Evolutionary conservation across 2,113 vertebrate species (phyloP).

Genomic region (Hylia prasina): DNA sequence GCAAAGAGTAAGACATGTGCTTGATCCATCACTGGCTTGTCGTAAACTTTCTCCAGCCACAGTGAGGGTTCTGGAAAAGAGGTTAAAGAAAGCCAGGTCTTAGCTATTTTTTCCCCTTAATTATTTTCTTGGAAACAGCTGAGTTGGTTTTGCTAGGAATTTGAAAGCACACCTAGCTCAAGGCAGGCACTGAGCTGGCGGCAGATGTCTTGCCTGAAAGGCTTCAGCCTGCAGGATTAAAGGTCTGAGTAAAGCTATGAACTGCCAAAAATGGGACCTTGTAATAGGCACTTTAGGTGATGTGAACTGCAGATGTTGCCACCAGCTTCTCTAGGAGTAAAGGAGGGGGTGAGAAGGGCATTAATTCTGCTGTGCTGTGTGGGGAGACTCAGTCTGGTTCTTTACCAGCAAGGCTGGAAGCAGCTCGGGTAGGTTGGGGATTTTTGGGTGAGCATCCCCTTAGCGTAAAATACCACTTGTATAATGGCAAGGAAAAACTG

Average conservation of each 20-base stretch:
- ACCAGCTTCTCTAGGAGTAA: not conserved
- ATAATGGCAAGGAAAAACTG: not conserved
- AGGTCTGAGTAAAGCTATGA: not conserved
- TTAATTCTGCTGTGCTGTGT: rapidly evolving
- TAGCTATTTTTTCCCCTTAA: not conserved
- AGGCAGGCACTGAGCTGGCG: not conserved
- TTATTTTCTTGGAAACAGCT: not conserved
- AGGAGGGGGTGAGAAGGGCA: not conserved
- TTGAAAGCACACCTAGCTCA: not conserved
- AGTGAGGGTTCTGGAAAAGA: not conserved
- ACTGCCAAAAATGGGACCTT: rapidly evolving
- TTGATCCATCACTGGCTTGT: not conserved
- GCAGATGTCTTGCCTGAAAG: not conserved
- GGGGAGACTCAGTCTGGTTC: not conserved
- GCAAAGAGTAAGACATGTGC: not conserved
- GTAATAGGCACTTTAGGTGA: not conserved
- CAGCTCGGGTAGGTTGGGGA: rapidly evolving
- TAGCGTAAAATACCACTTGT: not conserved
- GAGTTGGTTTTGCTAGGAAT: not conserved
- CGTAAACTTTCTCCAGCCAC: not conserved
- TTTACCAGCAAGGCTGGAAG: not conserved
- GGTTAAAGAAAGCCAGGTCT: not conserved
- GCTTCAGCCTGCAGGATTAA: not conserved
- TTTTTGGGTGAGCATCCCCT: not conserved
- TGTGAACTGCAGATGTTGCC: not conserved